These are phyloP conservation scores for Galleria mellonella DNA, from an alignment of 1,140 invertebrate species.

Conservation along the genomic window DNA sequence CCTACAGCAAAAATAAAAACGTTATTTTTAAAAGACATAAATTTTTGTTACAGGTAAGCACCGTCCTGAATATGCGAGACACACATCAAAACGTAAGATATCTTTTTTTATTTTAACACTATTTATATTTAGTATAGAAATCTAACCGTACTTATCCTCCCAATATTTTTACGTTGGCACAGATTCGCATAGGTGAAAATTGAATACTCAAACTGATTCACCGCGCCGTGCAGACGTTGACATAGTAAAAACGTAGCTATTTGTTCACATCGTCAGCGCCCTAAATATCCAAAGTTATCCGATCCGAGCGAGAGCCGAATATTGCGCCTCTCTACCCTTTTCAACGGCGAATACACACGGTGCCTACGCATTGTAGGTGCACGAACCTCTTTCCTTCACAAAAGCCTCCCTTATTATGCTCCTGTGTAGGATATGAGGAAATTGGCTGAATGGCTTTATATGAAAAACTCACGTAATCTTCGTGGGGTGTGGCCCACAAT, in stretches of 20 bases:
- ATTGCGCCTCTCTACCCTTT: slow-evolving; percentile 49
- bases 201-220: slow-evolving; percentile 19
- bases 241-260: slow-evolving; percentile 36
- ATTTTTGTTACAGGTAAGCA: slow-evolving; percentile 20
- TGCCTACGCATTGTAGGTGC: slow-evolving; percentile 55
- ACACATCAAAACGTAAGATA: slow-evolving; percentile 1
- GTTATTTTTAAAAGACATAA: background rate
- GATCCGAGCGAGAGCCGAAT: slow-evolving; percentile 43
- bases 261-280: slow-evolving; percentile 42
- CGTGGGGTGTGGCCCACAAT: slow-evolving; percentile 48
- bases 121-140: background rate
- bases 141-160: background rate
- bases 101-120: background rate
- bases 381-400: slow-evolving; percentile 63
- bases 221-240: slow-evolving; percentile 19
- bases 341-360: slow-evolving; percentile 46
- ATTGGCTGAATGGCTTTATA: slow-evolving; percentile 71
- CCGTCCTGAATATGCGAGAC: slow-evolving; percentile 1
- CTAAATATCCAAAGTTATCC: slow-evolving; percentile 55
- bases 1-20: no score
- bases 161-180: background rate
- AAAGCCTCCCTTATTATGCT: slow-evolving; percentile 68
- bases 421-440: slow-evolving; percentile 67
- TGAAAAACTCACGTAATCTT: slow-evolving; percentile 70
- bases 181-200: slow-evolving; percentile 13